These are phyloP conservation scores for Agrotis ipsilon DNA, from an alignment of 2,888 invertebrate species.

Conservation along the genomic window DNA sequence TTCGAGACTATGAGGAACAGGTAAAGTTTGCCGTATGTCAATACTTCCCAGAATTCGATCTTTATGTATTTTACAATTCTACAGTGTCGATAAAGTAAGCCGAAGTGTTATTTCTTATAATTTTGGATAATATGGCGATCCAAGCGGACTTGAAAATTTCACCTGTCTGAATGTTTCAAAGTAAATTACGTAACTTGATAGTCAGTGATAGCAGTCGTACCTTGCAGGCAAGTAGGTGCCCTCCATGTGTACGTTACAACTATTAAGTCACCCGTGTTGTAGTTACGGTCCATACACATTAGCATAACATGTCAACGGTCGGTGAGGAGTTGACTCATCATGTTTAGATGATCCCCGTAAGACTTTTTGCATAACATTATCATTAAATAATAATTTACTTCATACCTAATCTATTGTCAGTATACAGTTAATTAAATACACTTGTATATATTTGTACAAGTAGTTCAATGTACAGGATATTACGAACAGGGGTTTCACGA, in stretches of 20 bases:
- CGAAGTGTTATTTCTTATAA: no score
- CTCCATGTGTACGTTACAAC: background rate
- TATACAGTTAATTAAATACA: background rate
- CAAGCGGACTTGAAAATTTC: no score
- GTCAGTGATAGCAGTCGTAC: no score
- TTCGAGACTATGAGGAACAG: no score
- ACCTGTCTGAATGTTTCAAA: background rate
- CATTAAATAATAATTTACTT: conserved; percentile 2
- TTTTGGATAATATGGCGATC: no score
- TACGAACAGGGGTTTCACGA: no score
- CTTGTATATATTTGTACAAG: background rate
- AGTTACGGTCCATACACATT: background rate
- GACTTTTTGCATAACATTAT: background rate
- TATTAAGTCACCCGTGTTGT: background rate
- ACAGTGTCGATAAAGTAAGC: no score
- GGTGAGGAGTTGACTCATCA: background rate
- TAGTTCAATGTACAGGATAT: background rate
- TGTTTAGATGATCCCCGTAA: background rate
- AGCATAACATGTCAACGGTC: background rate
- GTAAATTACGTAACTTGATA: background rate
- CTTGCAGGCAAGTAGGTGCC: background rate
- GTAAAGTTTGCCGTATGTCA: no score
- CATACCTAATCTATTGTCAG: background rate
- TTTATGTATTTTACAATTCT: no score
- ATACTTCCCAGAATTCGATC: no score